phyloP scores from a whole-genome alignment of 2,888 invertebrate species.

The Odontothrips loti region DNA sequence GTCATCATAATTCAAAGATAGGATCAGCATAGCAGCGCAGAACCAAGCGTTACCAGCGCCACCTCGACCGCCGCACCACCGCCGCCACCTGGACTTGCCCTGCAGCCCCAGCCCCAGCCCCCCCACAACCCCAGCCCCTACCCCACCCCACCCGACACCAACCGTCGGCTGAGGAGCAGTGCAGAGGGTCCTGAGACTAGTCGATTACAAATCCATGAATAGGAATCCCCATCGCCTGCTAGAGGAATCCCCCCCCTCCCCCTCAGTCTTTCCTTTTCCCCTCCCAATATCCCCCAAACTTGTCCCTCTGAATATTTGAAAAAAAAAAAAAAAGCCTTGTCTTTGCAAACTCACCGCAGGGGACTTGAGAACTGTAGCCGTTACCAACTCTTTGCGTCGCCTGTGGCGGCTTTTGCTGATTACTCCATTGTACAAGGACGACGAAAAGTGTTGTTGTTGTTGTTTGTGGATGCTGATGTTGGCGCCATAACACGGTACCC shows the following conservation, averaged over 20 bases:
- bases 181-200: neutral
- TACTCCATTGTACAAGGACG: no score
- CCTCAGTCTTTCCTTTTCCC: neutral
- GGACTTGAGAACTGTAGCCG: no score
- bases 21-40: neutral
- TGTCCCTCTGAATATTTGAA: no score
- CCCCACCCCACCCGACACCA: neutral
- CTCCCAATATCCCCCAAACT: neutral
- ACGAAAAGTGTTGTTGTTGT: no score
- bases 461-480: no score
- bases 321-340: no score
- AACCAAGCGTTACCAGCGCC: neutral
- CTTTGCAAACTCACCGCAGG: no score
- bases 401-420: no score
- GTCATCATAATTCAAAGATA: slow-evolving; percentile 25
- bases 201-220: slow-evolving; percentile 26
- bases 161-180: neutral
- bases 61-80: neutral
- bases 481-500: neutral
- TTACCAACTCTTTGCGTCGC: no score
- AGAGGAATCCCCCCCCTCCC: neutral
- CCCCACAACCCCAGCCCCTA: neutral
- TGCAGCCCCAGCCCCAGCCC: neutral
- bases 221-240: neutral
- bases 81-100: neutral